Percentiles rank a stretch among this genome's conserved stretches.
phyloP scores from a whole-genome alignment of 2,113 vertebrate species.

The Chloebia gouldiae region DNA sequence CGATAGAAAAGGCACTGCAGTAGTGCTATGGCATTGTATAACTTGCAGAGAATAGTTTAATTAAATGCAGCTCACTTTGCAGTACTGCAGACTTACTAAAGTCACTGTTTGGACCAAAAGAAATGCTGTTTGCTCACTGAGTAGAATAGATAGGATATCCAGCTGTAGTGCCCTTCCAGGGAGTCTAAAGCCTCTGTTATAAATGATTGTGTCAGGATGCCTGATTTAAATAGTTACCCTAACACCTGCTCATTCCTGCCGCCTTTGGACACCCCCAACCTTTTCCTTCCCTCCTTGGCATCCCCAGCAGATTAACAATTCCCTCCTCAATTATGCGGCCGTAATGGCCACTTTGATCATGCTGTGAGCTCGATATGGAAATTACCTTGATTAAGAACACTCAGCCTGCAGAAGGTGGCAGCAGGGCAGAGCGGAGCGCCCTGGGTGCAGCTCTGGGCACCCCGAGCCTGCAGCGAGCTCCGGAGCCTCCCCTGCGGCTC shows the following conservation, averaged over 20 bases:
- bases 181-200: background rate
- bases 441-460: background rate
- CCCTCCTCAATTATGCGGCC: slow-evolving; percentile 14
- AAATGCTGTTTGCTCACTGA: background rate
- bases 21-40: background rate
- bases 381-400: background rate
- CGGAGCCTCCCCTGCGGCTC: background rate
- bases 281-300: background rate
- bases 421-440: accelerated
- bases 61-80: background rate
- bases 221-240: slow-evolving; percentile 49
- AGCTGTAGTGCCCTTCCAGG: background rate
- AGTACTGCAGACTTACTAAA: background rate
- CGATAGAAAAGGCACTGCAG: background rate
- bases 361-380: background rate
- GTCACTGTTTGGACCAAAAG: background rate
- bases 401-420: background rate
- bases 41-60: background rate
- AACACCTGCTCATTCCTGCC: slow-evolving; percentile 41
- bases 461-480: background rate
- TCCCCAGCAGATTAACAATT: background rate
- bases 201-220: slow-evolving; percentile 1
- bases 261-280: slow-evolving; percentile 21
- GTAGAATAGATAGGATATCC: background rate
- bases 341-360: slow-evolving; percentile 11